A percentile compares a stretch with the other conserved stretches of the same genome.
phyloP scores from a whole-genome alignment of 1,140 invertebrate genomes.

The Telenomus remus region DNA sequence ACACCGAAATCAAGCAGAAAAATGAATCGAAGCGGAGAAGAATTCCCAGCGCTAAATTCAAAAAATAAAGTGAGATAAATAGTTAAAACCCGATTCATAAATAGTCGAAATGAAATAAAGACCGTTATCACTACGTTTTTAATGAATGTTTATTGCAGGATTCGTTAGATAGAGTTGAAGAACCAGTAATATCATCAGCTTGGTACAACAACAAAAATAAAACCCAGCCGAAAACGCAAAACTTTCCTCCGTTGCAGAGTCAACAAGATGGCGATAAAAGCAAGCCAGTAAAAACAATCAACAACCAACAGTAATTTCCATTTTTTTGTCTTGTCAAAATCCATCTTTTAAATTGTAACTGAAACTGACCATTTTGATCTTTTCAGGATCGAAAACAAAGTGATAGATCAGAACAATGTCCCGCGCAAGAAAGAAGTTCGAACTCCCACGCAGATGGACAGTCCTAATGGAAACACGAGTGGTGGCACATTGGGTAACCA shows the following conservation, averaged over 20 bases:
- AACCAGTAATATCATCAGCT: slow-evolving; percentile 73
- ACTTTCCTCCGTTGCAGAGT: slow-evolving; percentile 68
- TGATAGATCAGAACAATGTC: slow-evolving; percentile 66
- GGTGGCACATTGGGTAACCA: slow-evolving; percentile 44
- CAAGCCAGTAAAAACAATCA: slow-evolving; percentile 44
- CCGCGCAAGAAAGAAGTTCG: slow-evolving; percentile 69
- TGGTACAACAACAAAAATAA: slow-evolving; percentile 75
- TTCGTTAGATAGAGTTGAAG: slow-evolving; percentile 56
- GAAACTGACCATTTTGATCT: not conserved
- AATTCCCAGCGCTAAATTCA: slow-evolving; percentile 70
- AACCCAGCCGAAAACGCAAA: slow-evolving; percentile 64
- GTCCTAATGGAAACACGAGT: slow-evolving; percentile 62
- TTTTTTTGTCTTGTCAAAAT: slow-evolving; percentile 1
- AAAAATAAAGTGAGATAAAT: slow-evolving; percentile 61
- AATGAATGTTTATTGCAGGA: slow-evolving; percentile 32
- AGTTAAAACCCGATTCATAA: not conserved
- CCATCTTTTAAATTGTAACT: slow-evolving; percentile 21
- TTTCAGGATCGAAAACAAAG: slow-evolving; percentile 69
- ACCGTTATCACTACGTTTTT: no score
- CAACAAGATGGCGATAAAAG: slow-evolving; percentile 64
- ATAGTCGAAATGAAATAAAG: not conserved
- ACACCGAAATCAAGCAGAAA: slow-evolving; percentile 52
- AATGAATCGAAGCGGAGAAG: slow-evolving; percentile 67
- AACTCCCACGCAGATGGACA: slow-evolving; percentile 57
- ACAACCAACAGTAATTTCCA: slow-evolving; percentile 62